Evolutionary conservation across 1,140 invertebrate genomes (phyloP).

Genomic region (Hirudo medicinalis): DNA sequence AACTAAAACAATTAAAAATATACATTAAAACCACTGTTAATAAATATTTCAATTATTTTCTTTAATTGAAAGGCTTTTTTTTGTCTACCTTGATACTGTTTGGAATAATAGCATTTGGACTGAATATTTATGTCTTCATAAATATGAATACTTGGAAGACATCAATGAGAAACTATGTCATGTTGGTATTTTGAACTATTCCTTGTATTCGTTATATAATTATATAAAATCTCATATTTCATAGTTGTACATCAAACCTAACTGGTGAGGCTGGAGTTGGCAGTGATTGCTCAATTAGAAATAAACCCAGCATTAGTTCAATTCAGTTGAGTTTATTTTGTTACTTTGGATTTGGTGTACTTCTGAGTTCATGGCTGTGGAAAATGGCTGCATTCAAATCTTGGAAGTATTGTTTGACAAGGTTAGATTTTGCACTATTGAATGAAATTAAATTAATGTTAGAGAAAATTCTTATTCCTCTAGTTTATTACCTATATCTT

Average conservation of each 20-base stretch:
- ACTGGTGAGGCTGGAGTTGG: background rate
- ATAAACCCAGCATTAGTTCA: background rate
- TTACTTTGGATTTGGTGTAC: background rate
- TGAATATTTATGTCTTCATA: background rate
- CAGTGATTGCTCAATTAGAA: background rate
- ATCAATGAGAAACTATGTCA: constrained; percentile 1
- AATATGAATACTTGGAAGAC: constrained; percentile 3
- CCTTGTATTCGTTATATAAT: no score
- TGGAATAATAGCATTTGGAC: background rate
- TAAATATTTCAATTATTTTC: background rate
- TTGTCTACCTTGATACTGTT: background rate
- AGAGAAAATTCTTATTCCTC: no score
- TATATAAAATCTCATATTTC: background rate
- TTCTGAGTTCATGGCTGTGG: constrained; percentile 8
- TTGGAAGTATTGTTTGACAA: background rate
- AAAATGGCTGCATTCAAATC: background rate
- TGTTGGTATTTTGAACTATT: background rate
- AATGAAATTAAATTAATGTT: no score
- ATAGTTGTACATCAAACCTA: background rate
- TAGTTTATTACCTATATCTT: no score
- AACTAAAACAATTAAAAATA: no score
- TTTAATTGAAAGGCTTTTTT: background rate
- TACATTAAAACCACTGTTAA: background rate
- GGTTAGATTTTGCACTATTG: no score
- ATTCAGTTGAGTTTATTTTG: background rate